Evolutionary conservation across 1,140 invertebrate species (phyloP).

Genomic region (Drosophila lacteicornis): DNA sequence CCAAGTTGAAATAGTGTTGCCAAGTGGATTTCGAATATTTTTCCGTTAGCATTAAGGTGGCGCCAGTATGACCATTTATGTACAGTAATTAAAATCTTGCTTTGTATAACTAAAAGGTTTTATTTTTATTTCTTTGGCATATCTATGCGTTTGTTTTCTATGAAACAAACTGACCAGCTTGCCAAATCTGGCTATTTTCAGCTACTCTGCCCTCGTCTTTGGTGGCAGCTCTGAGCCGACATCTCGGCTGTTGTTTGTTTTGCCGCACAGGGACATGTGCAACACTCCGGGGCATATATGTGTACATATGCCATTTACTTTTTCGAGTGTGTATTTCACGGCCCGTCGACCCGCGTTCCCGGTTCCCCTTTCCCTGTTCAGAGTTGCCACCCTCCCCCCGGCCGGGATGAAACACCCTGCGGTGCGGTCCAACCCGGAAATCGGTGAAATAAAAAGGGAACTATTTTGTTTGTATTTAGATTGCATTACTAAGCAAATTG

Average conservation of each 20-base stretch:
- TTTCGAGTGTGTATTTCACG: slow-evolving; percentile 80
- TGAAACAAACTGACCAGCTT: too few species aligned
- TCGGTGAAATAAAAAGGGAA: slow-evolving; percentile 43
- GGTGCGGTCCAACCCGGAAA: slow-evolving; percentile 37
- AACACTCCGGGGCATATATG: slow-evolving; percentile 82
- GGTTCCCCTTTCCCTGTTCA: not conserved
- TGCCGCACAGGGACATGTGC: slow-evolving; percentile 84
- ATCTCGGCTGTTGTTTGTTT: slow-evolving; percentile 67
- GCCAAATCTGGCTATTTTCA: not conserved
- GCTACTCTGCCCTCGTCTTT: not conserved
- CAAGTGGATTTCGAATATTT: not conserved
- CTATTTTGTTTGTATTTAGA: slow-evolving; percentile 85
- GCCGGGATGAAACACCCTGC: slow-evolving; percentile 20
- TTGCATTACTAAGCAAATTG: slow-evolving; percentile 85
- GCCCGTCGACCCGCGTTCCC: slow-evolving; percentile 54
- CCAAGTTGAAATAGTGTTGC: slow-evolving; percentile 1
- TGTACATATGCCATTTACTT: slow-evolving; percentile 76
- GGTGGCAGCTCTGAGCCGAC: slow-evolving; percentile 12
- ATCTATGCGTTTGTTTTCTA: not conserved
- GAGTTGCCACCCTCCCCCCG: not conserved
- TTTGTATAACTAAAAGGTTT: not conserved
- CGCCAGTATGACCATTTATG: too few species aligned
- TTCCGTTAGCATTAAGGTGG: too few species aligned
- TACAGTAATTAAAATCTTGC: too few species aligned
- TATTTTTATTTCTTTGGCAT: not conserved